phyloP scores from a whole-genome alignment of 2,888 invertebrate genomes.

The Eretmocerus hayati region DNA sequence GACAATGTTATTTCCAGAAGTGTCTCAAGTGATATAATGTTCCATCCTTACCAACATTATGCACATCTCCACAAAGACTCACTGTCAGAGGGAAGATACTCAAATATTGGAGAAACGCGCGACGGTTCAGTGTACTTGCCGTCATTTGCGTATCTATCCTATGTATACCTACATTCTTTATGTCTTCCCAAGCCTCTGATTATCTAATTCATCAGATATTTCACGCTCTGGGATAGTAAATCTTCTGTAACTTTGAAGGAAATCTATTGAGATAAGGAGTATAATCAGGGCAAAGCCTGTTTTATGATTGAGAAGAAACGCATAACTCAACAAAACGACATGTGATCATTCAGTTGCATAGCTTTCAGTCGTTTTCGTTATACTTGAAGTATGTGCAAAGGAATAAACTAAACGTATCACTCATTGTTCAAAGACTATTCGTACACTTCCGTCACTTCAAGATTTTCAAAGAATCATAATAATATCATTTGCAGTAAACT shows the following conservation, averaged over 20 bases:
- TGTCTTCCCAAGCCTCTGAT: slow-evolving; percentile 40
- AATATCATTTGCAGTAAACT: too few relatives aligned
- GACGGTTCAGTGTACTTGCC: slow-evolving; percentile 25
- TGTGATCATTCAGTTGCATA: slow-evolving; percentile 11
- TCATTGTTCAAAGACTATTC: slow-evolving; percentile 8
- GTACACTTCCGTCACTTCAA: slow-evolving; percentile 4
- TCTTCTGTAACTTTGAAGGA: slow-evolving; percentile 16
- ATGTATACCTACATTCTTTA: slow-evolving; percentile 40
- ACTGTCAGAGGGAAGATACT: slow-evolving; percentile 29
- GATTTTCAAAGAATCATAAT: slow-evolving; percentile 3
- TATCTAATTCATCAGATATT: slow-evolving; percentile 39
- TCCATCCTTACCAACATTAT: slow-evolving; percentile 33
- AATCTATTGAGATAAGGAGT: slow-evolving; percentile 19
- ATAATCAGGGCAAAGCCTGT: slow-evolving; percentile 16
- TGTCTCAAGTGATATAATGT: slow-evolving; percentile 78
- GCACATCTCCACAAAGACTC: slow-evolving; percentile 31
- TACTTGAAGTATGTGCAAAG: slow-evolving; percentile 9
- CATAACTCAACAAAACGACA: slow-evolving; percentile 8
- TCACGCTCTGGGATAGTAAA: slow-evolving; percentile 34
- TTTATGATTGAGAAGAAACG: slow-evolving; percentile 13
- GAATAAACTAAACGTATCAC: slow-evolving; percentile 12
- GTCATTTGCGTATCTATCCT: slow-evolving; percentile 34
- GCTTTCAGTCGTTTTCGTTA: slow-evolving; percentile 14
- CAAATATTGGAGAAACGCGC: slow-evolving; percentile 28
- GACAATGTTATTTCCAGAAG: slow-evolving; percentile 89